Evolutionary conservation across 2,797 vertebrate genomes (phyloP).

Genomic region (Phoebastria nigripes): DNA sequence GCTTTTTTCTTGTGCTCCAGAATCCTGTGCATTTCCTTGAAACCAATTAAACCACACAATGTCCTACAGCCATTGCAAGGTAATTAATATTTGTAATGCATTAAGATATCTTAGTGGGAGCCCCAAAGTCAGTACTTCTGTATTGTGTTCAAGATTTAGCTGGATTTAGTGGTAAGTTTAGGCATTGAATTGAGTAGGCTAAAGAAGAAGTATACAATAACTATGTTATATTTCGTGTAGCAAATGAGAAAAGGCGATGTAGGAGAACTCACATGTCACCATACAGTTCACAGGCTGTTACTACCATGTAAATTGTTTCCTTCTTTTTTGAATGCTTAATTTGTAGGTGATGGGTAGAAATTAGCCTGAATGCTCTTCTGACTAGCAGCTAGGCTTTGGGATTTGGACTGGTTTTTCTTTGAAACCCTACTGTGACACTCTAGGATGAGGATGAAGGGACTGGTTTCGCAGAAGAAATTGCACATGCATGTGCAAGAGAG

Average conservation of each 20-base stretch:
- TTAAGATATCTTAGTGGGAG: not conserved
- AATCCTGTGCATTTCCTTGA: not conserved
- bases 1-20: not conserved
- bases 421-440: not conserved
- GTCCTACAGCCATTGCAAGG: not conserved
- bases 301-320: not conserved
- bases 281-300: not conserved
- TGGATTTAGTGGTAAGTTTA: not conserved
- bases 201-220: not conserved
- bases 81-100: not conserved
- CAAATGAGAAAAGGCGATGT: not conserved
- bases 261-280: not conserved
- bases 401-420: not conserved
- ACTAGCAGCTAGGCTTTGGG: not conserved
- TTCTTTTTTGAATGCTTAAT: not conserved
- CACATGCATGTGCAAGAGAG: not conserved
- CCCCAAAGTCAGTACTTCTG: not conserved
- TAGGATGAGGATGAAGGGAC: not conserved
- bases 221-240: not conserved
- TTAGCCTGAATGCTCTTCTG: not conserved
- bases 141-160: not conserved
- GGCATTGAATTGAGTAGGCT: not conserved
- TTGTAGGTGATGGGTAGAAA: not conserved
- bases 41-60: not conserved
- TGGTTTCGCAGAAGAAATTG: not conserved